Evolutionary conservation across 2,113 vertebrate genomes (phyloP), one percentile per base, ranked within the genome.

Genomic region (Tenrec ecaudatus): DNA sequence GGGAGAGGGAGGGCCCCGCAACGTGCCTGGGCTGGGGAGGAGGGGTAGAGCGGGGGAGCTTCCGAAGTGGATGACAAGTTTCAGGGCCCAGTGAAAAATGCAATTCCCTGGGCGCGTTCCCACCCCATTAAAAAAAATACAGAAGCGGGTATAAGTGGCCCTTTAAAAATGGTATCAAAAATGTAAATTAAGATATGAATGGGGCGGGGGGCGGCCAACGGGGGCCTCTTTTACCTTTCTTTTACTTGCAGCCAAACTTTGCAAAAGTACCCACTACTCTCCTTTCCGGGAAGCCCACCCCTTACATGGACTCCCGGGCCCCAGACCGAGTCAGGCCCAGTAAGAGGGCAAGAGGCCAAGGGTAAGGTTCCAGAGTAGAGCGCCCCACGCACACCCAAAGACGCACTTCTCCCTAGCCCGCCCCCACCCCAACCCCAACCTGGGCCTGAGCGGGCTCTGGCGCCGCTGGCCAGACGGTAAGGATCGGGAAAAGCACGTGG

Each of bases 21-120:
- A 96, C 93, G 93, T 95, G 97, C 95, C 78, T 60, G 91, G 83
- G 82, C 93, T 22, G 75, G 94, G 96, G 75, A 66, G 83, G 68
- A 68, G 43, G 47, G 82, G 71, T 6, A 71, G n/a, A 71, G 22
- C 92, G 81, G 57, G 86, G 82, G 82, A 86, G 92, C 92, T 93
- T 88, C 95, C 68, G 43, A 97, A 97, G 95, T 96, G 82, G 95
- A 73, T 95, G 96, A 94, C 96, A 95, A 97, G 96, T 97, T 97
- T 93, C 97, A 96, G 95, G 73, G 93, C 90, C 86, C 90, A 91
- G 89, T 5, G 71, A 87, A 95, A 93, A 96, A 91, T 84, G 69
- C 85, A 85, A 60, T 89, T 95, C 95, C 79, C 88, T 76, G 23
- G 16, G 88, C 83, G 14, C 89, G 73, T n/a, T 58, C 43, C 79